Evolutionary conservation across 2,888 invertebrate genomes (phyloP), one percentile per base, ranked within the genome.

Genomic region (Cataglyphis altisquamis): DNA sequence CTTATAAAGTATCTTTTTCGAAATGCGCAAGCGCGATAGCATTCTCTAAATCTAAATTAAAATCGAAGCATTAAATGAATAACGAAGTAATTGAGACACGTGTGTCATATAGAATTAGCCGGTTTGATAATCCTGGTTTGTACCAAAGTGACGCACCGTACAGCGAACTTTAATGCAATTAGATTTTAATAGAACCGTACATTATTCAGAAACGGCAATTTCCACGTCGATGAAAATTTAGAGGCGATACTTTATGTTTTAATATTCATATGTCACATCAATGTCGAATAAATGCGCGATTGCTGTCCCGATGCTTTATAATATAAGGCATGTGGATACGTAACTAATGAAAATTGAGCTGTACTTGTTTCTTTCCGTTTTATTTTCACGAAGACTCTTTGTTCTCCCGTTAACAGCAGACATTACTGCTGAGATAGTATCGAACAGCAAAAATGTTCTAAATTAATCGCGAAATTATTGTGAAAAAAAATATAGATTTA

Each of bases 141-240:
- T 67, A 73, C 64, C 67, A 77, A 84, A 87, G 80, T 73, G 83
- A 84, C 60, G 52, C 74, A 60, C 45, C 78, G 84, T 81, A 63
- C 78, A 77, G 62, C 73, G 73, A 81, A 39, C 85, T 82, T 80
- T 81, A 81, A 87, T 82, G 78, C 73, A 86, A 89, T 89, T 84
- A 86, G 82, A 85, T 83, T 90, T 87, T 87, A 90, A 88, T 88
- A 68, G 74, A 25, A 36, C 77, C 85, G 80, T 89, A 82, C 82
- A 90, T 89, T 90, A 89, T 89, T 89, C 89, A 87, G 68, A 85
- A 88, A 88, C 84, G 85, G 81, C 82, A 88, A 84, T 78, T 86
- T 78, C 87, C 85, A 66, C 83, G 84, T 81, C 85, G 90, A 89
- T 86, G 84, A 85, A 86, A 84, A 62, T 67, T 74, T 80, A 57